Percentiles rank a stretch among this genome's conserved stretches.
These are phyloP conservation scores for Ptychochromis oligacanthus DNA, from an alignment of 2,113 vertebrate species.

Conservation along the genomic window DNA sequence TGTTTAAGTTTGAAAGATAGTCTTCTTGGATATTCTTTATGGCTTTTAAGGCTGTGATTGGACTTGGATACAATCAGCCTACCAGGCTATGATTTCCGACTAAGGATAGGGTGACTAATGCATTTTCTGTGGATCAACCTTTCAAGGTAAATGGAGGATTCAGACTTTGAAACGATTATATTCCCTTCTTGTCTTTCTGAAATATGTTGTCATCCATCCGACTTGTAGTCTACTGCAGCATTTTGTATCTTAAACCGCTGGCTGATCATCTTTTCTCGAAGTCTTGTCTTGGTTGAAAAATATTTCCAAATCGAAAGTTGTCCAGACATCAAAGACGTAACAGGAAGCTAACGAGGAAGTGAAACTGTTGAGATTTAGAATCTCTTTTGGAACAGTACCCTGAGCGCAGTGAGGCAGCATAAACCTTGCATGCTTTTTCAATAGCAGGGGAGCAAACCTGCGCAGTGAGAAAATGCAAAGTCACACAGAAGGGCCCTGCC, in stretches of 20 bases:
- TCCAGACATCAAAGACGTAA: not conserved
- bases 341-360: not conserved
- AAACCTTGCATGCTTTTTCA: too few relatives aligned
- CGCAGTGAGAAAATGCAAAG: not conserved
- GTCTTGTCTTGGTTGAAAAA: not conserved
- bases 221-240: not conserved
- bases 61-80: not conserved
- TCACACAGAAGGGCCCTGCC: not conserved
- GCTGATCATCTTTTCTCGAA: not conserved
- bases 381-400: not conserved
- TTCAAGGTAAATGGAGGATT: not conserved
- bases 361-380: not conserved
- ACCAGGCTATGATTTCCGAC: not conserved
- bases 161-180: not conserved
- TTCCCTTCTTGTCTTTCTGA: not conserved
- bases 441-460: not conserved
- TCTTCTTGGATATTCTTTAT: not conserved
- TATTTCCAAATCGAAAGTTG: not conserved
- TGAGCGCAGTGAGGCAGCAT: not conserved
- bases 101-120: not conserved
- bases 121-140: not conserved
- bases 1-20: not conserved
- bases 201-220: too few relatives aligned
- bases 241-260: not conserved
- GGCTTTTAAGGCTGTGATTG: not conserved